Percentiles rank a stretch among this genome's conserved stretches.
Conservation (phyloP, 2,888 invertebrate species). For the Proisotoma minuta region DNA sequence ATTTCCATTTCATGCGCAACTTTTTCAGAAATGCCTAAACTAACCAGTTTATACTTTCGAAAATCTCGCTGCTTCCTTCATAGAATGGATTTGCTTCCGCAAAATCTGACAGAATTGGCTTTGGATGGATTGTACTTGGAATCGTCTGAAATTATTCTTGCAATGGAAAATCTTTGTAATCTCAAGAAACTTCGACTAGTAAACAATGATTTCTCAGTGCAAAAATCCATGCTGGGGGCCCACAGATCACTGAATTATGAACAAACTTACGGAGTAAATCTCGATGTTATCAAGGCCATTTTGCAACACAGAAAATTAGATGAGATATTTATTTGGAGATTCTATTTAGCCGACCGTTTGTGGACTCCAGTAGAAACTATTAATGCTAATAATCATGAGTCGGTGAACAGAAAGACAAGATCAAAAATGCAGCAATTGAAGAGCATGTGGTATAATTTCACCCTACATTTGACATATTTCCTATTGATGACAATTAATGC, state of each 20-base stretch:
- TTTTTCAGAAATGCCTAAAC: slow-evolving; percentile 12
- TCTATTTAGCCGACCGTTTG: too few species aligned
- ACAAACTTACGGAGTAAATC: slow-evolving; percentile 14
- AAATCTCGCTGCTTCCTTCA: slow-evolving; percentile 12
- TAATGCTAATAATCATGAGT: too few species aligned
- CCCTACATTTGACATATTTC: too few species aligned
- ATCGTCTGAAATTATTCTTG: slow-evolving; percentile 3
- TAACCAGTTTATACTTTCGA: slow-evolving; percentile 15
- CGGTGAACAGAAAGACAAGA: neutral
- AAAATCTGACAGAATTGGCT: slow-evolving; percentile 12
- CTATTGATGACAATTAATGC: too few species aligned
- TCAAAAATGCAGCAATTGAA: too few species aligned
- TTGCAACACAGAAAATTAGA: slow-evolving; percentile 13
- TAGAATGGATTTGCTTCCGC: slow-evolving; percentile 13
- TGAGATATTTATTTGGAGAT: slow-evolving; percentile 17
- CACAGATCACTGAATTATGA: neutral
- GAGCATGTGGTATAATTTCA: too few species aligned
- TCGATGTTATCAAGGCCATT: neutral
- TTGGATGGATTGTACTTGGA: slow-evolving; percentile 15
- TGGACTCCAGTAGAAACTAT: too few species aligned
- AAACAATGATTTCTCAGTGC: neutral
- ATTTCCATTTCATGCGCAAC: slow-evolving; percentile 7
- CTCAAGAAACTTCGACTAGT: slow-evolving; percentile 16
- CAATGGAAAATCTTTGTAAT: neutral
- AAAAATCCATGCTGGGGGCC: too few species aligned